phyloP scores from a whole-genome alignment of 2,113 vertebrate genomes.

The Nematolebias whitei region DNA sequence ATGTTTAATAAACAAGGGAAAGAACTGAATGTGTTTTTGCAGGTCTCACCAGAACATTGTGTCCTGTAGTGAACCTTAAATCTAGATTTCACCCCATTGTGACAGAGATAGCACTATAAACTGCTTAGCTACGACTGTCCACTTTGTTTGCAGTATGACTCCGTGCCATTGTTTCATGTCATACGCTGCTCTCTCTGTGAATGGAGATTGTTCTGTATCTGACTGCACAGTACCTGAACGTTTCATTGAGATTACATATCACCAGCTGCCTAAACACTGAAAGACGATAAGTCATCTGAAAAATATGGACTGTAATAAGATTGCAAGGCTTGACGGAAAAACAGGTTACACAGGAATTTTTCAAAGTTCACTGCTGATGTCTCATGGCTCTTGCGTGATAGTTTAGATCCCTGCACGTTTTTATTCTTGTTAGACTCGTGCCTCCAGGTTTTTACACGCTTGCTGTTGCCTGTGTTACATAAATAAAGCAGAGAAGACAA shows the following conservation, averaged over 20 bases:
- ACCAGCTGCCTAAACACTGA: conserved; percentile 69
- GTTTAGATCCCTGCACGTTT: no score
- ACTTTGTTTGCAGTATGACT: conserved; percentile 65
- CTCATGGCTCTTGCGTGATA: no score
- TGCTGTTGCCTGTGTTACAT: no score
- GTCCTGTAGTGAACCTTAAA: conserved; percentile 65
- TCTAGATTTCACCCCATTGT: conserved; percentile 75
- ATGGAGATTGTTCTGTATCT: conserved; percentile 71
- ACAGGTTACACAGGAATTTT: conserved; percentile 2
- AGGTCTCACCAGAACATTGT: conserved; percentile 42
- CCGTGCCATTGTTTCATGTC: conserved; percentile 58
- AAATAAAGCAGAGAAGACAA: no score
- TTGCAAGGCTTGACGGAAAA: not conserved
- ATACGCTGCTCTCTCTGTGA: conserved; percentile 59
- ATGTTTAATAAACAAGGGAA: not conserved
- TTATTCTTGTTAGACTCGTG: no score
- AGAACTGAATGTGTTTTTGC: conserved; percentile 10
- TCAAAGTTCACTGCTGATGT: not conserved
- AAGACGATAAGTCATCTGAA: conserved; percentile 46
- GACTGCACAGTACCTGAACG: conserved; percentile 45
- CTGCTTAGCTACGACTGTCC: conserved; percentile 58
- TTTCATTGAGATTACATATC: conserved; percentile 65
- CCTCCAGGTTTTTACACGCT: no score
- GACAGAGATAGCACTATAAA: conserved; percentile 47
- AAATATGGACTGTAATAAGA: conserved; percentile 33